These are phyloP conservation scores for Salvelinus namaycush DNA, from an alignment of 2,113 vertebrate genomes.

Conservation along the genomic window DNA sequence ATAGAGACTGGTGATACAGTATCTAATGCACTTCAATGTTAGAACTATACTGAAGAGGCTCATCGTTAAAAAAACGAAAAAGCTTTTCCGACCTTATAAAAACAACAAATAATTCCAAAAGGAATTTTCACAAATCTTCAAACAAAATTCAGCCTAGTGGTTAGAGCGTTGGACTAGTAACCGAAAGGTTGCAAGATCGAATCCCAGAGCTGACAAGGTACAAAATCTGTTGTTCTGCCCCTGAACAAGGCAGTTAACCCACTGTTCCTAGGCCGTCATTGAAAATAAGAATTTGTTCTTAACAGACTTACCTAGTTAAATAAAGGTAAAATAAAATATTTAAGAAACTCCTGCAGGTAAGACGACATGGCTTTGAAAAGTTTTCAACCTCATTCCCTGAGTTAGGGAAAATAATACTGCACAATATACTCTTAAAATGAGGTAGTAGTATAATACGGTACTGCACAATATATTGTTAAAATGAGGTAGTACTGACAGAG, in stretches of 20 bases:
- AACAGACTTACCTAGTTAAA: too few species aligned
- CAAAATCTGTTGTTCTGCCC: too few species aligned
- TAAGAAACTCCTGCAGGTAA: conserved; percentile 32
- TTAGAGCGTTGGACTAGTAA: too few species aligned
- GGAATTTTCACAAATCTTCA: conserved; percentile 28
- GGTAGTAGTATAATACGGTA: conserved; percentile 79
- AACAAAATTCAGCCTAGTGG: conserved; percentile 7
- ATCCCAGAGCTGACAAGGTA: too few species aligned
- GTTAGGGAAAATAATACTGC: conserved; percentile 77
- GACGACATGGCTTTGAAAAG: conserved; percentile 73
- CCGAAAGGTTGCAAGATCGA: too few species aligned
- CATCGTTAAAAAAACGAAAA: conserved; percentile 32
- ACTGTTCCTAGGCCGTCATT: too few species aligned
- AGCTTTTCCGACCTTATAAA: conserved; percentile 48
- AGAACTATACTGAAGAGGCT: neutral
- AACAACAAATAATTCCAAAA: conserved; percentile 21
- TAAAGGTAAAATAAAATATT: too few species aligned
- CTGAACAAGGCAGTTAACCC: too few species aligned
- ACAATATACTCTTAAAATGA: conserved; percentile 75
- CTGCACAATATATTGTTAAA: conserved; percentile 66
- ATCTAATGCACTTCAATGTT: conserved; percentile 62
- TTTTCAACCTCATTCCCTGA: conserved; percentile 83
- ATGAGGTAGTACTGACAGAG: conserved; percentile 88
- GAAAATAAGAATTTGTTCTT: too few species aligned
- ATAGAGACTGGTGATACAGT: conserved; percentile 39